phyloP scores from a whole-genome alignment of 2,888 invertebrate species.

The Pyralis farinalis region DNA sequence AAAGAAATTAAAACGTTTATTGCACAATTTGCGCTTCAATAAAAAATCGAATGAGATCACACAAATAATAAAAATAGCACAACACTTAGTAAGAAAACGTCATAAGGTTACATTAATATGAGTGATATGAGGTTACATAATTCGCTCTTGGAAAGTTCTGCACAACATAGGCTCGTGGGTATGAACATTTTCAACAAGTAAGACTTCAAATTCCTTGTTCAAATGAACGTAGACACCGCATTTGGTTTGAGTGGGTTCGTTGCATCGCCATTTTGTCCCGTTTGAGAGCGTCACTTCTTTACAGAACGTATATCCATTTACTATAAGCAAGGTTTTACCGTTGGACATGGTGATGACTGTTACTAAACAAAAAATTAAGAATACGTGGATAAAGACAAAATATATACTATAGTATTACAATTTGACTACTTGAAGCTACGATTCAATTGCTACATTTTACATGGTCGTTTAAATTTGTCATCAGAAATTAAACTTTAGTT shows the following conservation, averaged over 20 bases:
- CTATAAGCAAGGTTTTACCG: slow-evolving; percentile 52
- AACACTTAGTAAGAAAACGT: too few relatives aligned
- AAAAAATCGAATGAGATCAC: too few relatives aligned
- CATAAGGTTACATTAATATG: too few relatives aligned
- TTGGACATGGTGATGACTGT: slow-evolving; percentile 55
- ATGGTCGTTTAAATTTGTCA: too few relatives aligned
- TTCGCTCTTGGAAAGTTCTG: slow-evolving; percentile 50
- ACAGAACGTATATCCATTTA: slow-evolving; percentile 62
- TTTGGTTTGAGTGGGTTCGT: slow-evolving; percentile 44
- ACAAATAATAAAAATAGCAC: too few relatives aligned
- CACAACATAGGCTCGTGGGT: slow-evolving; percentile 58
- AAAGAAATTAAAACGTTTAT: too few relatives aligned
- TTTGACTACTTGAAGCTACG: too few relatives aligned
- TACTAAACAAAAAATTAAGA: slow-evolving; percentile 46
- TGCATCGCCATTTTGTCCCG: slow-evolving; percentile 54
- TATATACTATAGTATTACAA: too few relatives aligned
- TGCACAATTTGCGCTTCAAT: too few relatives aligned
- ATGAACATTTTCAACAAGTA: slow-evolving; percentile 45
- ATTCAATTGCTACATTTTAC: too few relatives aligned
- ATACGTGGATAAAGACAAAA: slow-evolving; percentile 17
- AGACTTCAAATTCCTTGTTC: slow-evolving; percentile 54
- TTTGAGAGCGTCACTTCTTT: slow-evolving; percentile 40
- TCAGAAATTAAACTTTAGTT: too few relatives aligned
- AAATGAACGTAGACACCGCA: slow-evolving; percentile 55
- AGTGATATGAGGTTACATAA: slow-evolving; percentile 32